Percentiles rank a stretch among this genome's conserved stretches.
Conservation (phyloP, 2,888 invertebrate species). For the Pecten maximus region DNA sequence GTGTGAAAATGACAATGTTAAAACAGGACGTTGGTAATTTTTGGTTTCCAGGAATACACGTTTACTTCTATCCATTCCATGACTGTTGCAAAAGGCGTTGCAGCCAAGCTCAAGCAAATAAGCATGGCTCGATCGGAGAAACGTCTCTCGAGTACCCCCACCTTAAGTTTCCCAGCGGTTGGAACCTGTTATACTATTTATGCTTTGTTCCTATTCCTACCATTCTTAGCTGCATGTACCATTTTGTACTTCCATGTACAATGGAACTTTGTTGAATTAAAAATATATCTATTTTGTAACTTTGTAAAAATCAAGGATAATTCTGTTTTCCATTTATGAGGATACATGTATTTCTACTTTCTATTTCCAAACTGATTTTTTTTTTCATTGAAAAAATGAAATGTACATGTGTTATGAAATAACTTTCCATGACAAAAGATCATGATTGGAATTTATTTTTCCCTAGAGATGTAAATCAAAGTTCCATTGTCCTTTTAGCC, state of each 20-base stretch:
- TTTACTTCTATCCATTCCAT: not conserved
- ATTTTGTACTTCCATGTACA: not conserved
- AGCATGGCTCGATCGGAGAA: not conserved
- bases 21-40: not conserved
- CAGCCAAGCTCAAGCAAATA: not conserved
- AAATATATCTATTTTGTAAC: not conserved
- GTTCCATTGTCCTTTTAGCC: not conserved
- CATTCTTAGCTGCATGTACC: not conserved
- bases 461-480: not conserved
- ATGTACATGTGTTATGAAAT: no score
- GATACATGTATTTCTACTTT: no score
- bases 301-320: not conserved
- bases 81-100: not conserved
- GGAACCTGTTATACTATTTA: not conserved
- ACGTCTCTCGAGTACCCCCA: not conserved
- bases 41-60: not conserved
- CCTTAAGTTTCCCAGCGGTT: not conserved
- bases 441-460: no score
- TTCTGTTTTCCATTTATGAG: no score
- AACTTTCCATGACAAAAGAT: no score
- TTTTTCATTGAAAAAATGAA: no score
- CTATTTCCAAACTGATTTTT: no score
- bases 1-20: not conserved
- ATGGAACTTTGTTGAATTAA: not conserved
- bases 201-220: not conserved